These are phyloP conservation scores for Micromys minutus DNA, from an alignment of 2,113 vertebrate genomes.

Conservation along the genomic window DNA sequence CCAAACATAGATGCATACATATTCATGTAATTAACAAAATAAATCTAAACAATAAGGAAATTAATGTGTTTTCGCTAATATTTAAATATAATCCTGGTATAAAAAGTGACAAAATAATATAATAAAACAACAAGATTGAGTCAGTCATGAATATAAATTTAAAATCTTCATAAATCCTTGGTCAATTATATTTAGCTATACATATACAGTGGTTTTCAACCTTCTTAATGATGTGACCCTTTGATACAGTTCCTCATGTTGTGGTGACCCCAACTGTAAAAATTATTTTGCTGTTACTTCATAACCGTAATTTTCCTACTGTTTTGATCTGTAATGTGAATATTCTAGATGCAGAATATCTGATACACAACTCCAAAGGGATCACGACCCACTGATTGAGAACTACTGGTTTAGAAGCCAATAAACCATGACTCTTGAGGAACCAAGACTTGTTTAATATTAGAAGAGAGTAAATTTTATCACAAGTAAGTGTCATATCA, in stretches of 20 bases:
- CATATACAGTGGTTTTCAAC: background rate
- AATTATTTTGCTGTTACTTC: background rate
- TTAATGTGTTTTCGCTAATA: background rate
- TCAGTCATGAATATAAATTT: background rate
- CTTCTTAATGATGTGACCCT: background rate
- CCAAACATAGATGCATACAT: background rate
- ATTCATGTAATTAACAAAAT: background rate
- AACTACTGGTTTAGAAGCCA: background rate
- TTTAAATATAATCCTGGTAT: background rate
- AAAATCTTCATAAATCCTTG: conserved; percentile 23
- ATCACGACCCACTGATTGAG: background rate
- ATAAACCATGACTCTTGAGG: background rate
- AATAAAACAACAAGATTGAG: background rate
- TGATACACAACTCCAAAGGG: background rate
- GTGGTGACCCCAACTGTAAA: background rate
- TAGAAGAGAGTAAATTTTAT: conserved; percentile 13
- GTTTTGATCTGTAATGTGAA: background rate
- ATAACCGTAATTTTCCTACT: background rate
- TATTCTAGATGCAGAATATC: background rate
- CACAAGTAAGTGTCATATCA: background rate
- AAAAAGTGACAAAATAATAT: background rate
- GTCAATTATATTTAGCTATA: background rate
- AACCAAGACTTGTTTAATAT: background rate
- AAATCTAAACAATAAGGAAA: background rate
- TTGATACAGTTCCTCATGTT: background rate